These are phyloP conservation scores for Rhinichthys klamathensis DNA, from an alignment of 2,113 vertebrate species.

Conservation along the genomic window DNA sequence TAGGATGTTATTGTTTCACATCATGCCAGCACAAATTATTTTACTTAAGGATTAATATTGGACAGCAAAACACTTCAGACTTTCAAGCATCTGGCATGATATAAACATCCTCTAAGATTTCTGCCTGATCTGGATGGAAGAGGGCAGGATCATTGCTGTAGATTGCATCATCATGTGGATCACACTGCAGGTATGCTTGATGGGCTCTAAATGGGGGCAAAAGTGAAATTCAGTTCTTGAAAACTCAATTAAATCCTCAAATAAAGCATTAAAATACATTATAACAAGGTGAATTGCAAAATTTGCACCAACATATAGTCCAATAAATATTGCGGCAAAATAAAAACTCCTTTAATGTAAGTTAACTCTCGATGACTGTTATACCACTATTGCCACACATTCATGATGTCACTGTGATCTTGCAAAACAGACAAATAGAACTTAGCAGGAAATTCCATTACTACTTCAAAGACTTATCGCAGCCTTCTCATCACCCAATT, in stretches of 20 bases:
- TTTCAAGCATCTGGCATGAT: conserved; percentile 66
- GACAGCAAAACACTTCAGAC: background rate
- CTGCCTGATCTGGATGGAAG: conserved; percentile 26
- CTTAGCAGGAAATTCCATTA: background rate
- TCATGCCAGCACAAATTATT: background rate
- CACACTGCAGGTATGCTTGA: conserved; percentile 69
- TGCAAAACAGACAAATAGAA: conserved; percentile 20
- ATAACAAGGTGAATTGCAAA: background rate
- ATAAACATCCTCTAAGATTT: conserved; percentile 67
- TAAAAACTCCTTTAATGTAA: background rate
- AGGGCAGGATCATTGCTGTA: conserved; percentile 71
- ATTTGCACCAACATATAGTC: background rate
- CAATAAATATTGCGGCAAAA: background rate
- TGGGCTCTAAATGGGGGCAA: conserved; percentile 44
- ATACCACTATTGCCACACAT: conserved; percentile 16
- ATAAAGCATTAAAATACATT: too few species aligned
- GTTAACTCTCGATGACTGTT: background rate
- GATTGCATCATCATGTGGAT: conserved; percentile 70
- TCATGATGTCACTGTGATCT: background rate
- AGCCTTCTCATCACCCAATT: background rate
- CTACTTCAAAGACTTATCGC: background rate
- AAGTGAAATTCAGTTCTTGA: conserved; percentile 30
- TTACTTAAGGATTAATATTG: background rate
- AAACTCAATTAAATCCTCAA: background rate
- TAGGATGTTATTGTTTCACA: background rate